These are phyloP conservation scores for Microchrysa polita DNA, from an alignment of 2,888 invertebrate genomes.

Conservation along the genomic window DNA sequence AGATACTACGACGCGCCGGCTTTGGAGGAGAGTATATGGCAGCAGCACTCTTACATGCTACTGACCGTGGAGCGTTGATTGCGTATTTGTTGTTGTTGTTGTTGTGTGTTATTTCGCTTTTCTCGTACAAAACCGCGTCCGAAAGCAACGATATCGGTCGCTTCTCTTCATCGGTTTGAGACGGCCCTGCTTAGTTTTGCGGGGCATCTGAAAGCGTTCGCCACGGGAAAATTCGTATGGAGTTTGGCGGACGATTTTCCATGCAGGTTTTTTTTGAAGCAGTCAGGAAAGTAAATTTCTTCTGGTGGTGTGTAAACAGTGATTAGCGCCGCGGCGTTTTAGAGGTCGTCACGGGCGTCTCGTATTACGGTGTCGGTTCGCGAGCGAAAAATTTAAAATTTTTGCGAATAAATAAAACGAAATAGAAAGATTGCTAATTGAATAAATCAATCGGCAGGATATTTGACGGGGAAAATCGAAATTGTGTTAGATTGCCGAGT, in stretches of 20 bases:
- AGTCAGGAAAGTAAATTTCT: constrained; percentile 9
- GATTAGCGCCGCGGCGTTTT: constrained; percentile 24
- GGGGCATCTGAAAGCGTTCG: constrained; percentile 42
- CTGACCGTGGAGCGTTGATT: too few species aligned
- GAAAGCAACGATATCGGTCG: background rate
- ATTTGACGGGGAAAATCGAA: too few species aligned
- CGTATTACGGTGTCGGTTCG: background rate
- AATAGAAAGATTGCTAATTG: too few species aligned
- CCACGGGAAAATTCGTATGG: constrained; percentile 33
- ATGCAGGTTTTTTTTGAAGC: constrained; percentile 9
- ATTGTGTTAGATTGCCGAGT: too few species aligned
- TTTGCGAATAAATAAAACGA: too few species aligned
- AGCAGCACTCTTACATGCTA: too few species aligned
- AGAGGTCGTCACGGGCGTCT: constrained; percentile 30
- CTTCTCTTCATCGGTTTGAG: background rate
- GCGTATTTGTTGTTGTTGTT: too few species aligned
- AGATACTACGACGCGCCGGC: constrained; percentile 16
- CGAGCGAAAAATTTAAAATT: background rate
- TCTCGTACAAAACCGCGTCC: too few species aligned
- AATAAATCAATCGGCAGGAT: too few species aligned
- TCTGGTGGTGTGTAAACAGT: constrained; percentile 33
- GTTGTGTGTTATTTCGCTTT: constrained; percentile 19
- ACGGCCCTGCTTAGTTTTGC: constrained; percentile 42
- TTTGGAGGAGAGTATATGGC: constrained; percentile 3
- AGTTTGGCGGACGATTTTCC: constrained; percentile 34